Evolutionary conservation across 2,113 vertebrate species (phyloP).

Genomic region (Pantherophis guttatus): DNA sequence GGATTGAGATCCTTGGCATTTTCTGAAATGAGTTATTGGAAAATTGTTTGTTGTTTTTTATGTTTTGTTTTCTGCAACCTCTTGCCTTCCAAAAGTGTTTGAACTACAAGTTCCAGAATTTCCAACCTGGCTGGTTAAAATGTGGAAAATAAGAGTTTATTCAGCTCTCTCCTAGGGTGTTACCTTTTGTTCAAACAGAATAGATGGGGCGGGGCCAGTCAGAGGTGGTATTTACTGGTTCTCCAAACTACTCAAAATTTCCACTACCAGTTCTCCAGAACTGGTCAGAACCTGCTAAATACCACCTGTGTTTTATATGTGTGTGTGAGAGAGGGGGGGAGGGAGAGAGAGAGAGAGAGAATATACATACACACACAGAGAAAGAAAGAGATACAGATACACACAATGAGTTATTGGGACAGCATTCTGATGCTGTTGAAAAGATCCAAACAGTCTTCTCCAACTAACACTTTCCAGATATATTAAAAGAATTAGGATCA

Average conservation of each 20-base stretch:
- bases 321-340: too few species aligned
- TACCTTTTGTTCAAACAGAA: not conserved
- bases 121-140: not conserved
- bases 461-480: not conserved
- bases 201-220: too few species aligned
- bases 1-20: not conserved
- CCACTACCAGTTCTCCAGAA: too few species aligned
- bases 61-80: not conserved
- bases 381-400: not conserved
- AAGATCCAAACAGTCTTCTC: not conserved
- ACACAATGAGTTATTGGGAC: not conserved
- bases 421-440: not conserved
- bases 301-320: too few species aligned
- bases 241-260: too few species aligned
- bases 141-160: not conserved
- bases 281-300: too few species aligned
- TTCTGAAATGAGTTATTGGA: not conserved
- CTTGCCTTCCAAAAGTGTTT: not conserved
- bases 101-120: not conserved
- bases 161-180: not conserved
- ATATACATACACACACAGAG: too few species aligned
- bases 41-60: not conserved
- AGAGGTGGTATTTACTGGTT: too few species aligned
- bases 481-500: not conserved
- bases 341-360: too few species aligned